phyloP scores from a whole-genome alignment of 2,888 invertebrate genomes.

The Chrysina gloriosa region DNA sequence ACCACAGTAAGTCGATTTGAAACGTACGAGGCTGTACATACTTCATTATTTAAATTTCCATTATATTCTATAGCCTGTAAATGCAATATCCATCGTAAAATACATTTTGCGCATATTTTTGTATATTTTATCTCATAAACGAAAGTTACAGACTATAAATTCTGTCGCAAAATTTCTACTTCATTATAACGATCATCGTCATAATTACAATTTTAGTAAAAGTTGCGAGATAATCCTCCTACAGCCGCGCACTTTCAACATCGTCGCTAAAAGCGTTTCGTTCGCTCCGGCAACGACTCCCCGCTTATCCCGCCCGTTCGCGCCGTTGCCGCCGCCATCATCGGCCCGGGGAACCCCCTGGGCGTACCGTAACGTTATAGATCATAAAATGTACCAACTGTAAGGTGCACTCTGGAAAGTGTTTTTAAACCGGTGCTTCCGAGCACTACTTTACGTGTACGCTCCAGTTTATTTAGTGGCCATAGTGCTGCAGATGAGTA shows the following conservation, averaged over 20 bases:
- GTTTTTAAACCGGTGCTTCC: constrained; percentile 29
- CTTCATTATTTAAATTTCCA: too few species aligned
- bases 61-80: too few species aligned
- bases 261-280: constrained; percentile 26
- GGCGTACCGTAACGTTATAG: constrained; percentile 21
- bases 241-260: neutral
- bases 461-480: constrained; percentile 31
- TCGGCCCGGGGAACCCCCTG: neutral
- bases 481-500: constrained; percentile 36
- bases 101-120: neutral
- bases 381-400: constrained; percentile 33
- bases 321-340: neutral
- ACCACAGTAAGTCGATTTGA: too few species aligned
- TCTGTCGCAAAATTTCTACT: constrained; percentile 4
- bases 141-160: constrained; percentile 6
- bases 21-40: too few species aligned
- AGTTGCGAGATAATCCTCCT: constrained; percentile 9
- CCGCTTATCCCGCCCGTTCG: too few species aligned
- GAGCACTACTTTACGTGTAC: constrained; percentile 31
- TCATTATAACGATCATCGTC: constrained; percentile 12
- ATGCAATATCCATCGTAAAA: too few species aligned
- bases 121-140: neutral
- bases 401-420: constrained; percentile 34
- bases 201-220: constrained; percentile 23
- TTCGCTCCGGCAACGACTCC: neutral